Base-by-base conservation (phyloP, 2,797 vertebrate species). In the Chlorospingus semifuscus region DNA sequence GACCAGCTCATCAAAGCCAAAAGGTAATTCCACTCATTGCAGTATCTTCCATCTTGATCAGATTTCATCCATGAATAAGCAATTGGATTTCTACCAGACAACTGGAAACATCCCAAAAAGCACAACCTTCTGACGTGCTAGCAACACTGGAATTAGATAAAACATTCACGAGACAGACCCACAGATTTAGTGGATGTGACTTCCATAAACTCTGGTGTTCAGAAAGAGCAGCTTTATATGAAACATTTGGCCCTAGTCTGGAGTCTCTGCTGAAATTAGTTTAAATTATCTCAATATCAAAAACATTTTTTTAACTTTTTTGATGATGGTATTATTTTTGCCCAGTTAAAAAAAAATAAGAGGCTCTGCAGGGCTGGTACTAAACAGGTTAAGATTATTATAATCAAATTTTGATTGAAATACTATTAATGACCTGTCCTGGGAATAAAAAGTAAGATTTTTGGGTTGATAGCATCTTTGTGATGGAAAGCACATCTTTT, bases 81-180 rank as follows among this genome's bases (percentile, higher is more conserved):
- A 87, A 87, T 71, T 76, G 27, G 36, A 56, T 90, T 72, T 68
- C 36, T 75, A 71, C 86, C 68, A 90, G 70, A 92, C 79, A 79
- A 83, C 46, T 86, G 81, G 94, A 96, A 86, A 61, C 6, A 27
- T 75, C 89, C 81, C 93, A 92, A 88, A 84, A 75, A 83, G 78
- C 70, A 74, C 59, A 94, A 87, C 20, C 37, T 52, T 89, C 39
- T 81, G 86, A 65, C 20, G 4, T 39, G 19, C 71, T 82, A 89
- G 83, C 41, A 96, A 96, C 95, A 84, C 75, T 84, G 93, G 94
- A 97, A 79, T 87, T 90, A 90, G 81, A 96, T 94, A 95, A 96
- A 94, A 94, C 71, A 88, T 75, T 71, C 61, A 87, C 3, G 2
- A 95, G 95, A 96, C 68, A 93, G 63, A 87, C 77, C 42, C 74